phyloP scores from a whole-genome alignment of 2,113 vertebrate species.

The Pholis gunnellus region DNA sequence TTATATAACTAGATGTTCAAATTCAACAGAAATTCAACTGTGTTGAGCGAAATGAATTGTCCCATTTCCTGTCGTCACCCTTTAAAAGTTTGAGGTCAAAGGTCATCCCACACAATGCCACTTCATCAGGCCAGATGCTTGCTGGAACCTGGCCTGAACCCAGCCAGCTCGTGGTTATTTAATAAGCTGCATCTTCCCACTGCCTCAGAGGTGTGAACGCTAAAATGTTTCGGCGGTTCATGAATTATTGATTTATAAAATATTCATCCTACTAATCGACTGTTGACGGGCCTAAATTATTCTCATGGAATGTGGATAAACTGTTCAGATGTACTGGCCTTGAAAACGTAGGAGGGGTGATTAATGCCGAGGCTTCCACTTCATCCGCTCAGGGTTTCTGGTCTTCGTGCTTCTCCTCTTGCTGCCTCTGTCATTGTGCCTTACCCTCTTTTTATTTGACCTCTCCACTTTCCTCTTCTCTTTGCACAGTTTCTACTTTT shows the following conservation, averaged over 20 bases:
- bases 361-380: neutral
- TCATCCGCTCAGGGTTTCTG: neutral
- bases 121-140: neutral
- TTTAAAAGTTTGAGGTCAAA: neutral
- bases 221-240: neutral
- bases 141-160: neutral
- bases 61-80: neutral
- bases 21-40: neutral
- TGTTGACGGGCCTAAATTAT: neutral
- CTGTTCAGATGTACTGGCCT: neutral
- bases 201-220: constrained; percentile 1
- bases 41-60: neutral
- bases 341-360: neutral
- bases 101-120: neutral
- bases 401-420: neutral
- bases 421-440: neutral
- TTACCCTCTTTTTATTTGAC: neutral
- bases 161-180: neutral
- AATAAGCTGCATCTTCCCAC: neutral
- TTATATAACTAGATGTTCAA: constrained; percentile 4
- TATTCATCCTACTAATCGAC: constrained; percentile 4
- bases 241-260: constrained; percentile 24
- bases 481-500: neutral
- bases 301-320: neutral
- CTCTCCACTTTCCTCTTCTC: neutral